Evolutionary conservation across 2,113 vertebrate genomes (phyloP).

Genomic region (Seriola aureovittata): DNA sequence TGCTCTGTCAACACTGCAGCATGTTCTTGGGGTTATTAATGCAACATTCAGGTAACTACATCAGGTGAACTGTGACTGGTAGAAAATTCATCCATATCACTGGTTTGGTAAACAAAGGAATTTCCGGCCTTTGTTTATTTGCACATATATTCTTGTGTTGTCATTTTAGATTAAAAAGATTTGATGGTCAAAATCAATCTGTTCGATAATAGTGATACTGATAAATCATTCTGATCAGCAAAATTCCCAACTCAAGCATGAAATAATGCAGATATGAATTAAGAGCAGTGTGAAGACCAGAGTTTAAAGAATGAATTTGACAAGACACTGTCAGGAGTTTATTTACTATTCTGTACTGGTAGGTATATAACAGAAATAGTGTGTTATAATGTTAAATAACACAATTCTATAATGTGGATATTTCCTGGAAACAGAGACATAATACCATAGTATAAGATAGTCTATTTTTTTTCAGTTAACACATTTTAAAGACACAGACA

Average conservation of each 20-base stretch:
- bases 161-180: background rate
- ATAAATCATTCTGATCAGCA: background rate
- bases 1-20: background rate
- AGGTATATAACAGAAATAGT: too few species aligned
- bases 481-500: too few species aligned
- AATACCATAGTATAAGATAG: too few species aligned
- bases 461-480: too few species aligned
- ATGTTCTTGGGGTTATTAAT: background rate
- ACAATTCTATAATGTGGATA: too few species aligned
- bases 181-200: background rate
- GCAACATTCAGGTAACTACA: background rate
- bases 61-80: background rate
- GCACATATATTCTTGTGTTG: background rate
- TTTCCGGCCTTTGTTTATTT: background rate
- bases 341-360: too few species aligned
- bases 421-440: too few species aligned
- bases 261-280: background rate
- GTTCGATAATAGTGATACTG: background rate
- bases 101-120: background rate
- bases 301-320: background rate
- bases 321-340: too few species aligned
- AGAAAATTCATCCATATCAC: background rate
- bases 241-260: too few species aligned
- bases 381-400: too few species aligned
- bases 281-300: background rate